Conservation (phyloP, 2,113 vertebrate species). For the Atherinomorus stipes region DNA sequence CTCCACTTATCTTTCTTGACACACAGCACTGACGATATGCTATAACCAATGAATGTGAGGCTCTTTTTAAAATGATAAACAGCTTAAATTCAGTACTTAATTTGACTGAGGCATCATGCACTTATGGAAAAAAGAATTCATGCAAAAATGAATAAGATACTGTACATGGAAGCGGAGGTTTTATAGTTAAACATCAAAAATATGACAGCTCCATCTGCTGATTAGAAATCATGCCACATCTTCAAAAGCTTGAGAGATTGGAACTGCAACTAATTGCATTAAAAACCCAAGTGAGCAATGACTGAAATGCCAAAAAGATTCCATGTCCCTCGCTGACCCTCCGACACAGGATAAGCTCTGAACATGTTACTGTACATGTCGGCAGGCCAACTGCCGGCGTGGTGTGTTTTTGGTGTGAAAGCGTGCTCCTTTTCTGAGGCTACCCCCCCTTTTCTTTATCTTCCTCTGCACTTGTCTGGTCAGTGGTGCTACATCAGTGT, state of each 20-base stretch:
- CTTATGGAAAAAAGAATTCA: neutral
- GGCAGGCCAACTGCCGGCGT: constrained; percentile 1
- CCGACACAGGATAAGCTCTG: neutral
- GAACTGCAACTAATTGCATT: neutral
- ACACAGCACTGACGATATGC: neutral
- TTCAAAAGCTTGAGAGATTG: too few relatives aligned
- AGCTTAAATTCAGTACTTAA: neutral
- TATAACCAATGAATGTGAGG: neutral
- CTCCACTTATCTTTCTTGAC: neutral
- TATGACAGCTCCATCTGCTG: too few relatives aligned
- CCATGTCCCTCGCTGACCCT: neutral
- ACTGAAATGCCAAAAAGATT: neutral
- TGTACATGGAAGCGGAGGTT: too few relatives aligned
- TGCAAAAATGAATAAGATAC: neutral
- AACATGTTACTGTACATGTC: constrained; percentile 9
- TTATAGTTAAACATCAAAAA: too few relatives aligned
- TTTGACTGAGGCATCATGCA: neutral
- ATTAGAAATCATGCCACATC: too few relatives aligned
- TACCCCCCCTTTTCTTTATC: constrained; percentile 25
- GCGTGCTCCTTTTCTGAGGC: constrained; percentile 20
- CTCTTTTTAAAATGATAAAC: neutral
- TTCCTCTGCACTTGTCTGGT: constrained; percentile 22
- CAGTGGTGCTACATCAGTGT: constrained; percentile 59
- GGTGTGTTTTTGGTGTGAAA: constrained; percentile 5
- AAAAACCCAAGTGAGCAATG: too few relatives aligned